Evolutionary conservation across 2,888 invertebrate species (phyloP), one percentile per base, ranked within the genome.

Genomic region (Spisula subtruncata): DNA sequence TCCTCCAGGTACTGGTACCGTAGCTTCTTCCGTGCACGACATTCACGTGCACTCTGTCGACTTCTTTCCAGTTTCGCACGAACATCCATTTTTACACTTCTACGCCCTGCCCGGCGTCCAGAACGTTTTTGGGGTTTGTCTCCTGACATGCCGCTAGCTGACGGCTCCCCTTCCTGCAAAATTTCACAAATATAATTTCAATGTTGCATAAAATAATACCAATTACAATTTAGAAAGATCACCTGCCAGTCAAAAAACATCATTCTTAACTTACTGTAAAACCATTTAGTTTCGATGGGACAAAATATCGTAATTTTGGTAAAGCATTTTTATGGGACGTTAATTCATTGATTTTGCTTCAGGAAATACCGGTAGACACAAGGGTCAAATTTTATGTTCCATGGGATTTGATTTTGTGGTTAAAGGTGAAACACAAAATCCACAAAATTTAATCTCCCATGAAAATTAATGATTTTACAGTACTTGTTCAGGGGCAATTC

Each of bases 1-100:
- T 99, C 99, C 97, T 99, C 99, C 93, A 99, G 97, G 96, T 99
- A 99, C 97, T 99, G 99, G 97, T 99, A 99, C 85, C 99, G 98
- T 92, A 99, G 97, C 97, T 99, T 99, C 97, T 99, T 99, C 85
- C 99, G 98, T 81, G 99, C 99, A 93, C 99, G 98, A 97, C 99
- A 99, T 97, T 99, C 99, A 95, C 99, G 97, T 94, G 99, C 99
- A 97, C 99, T 99, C 97, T 99, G 99, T 94, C 99, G 98, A 97
- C 99, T 99, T 92, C 99, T 98, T 97, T 99, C 99, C 95, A 99
- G 97, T 97, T 99, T 99, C 92, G 98, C 98, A 97, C 98, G 98
- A 97, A 98, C 98, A 97, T 99, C 99, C 97, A 98, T 98, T 97
- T 98, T 99, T 96, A 96, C 94, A 92, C 98, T 98, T 97, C 98